Evolutionary conservation across 2,888 invertebrate species (phyloP).

Genomic region (Lomographa bimaculata): DNA sequence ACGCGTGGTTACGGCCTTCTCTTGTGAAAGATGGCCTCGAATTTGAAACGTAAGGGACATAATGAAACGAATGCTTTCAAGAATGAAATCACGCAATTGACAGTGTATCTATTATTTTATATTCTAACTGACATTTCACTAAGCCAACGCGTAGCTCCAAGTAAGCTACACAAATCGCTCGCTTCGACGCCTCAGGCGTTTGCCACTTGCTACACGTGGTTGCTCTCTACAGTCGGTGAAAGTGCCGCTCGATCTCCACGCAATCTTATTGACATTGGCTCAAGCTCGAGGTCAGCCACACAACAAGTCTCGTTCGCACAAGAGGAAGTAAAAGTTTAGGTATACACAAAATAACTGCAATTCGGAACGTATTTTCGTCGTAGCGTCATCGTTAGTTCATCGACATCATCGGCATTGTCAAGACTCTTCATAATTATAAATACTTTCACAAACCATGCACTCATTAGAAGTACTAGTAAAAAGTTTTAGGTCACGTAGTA

Average conservation of each 20-base stretch:
- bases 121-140: no score
- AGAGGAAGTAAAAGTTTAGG: constrained; percentile 67
- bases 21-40: no score
- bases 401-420: constrained; percentile 7
- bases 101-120: no score
- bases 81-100: no score
- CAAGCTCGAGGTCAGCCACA: constrained; percentile 63
- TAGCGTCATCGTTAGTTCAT: constrained; percentile 10
- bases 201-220: constrained; percentile 36
- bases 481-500: not conserved
- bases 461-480: not conserved
- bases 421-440: constrained; percentile 1
- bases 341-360: constrained; percentile 28
- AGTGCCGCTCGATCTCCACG: constrained; percentile 52
- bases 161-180: constrained; percentile 6
- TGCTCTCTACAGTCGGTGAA: constrained; percentile 37
- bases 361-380: constrained; percentile 3
- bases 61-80: no score
- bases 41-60: no score
- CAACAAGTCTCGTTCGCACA: constrained; percentile 65
- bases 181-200: not conserved
- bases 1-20: no score
- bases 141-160: no score
- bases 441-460: constrained; percentile 5
- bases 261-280: constrained; percentile 52